A percentile compares a stretch with the other conserved stretches of the same genome.
Conservation (phyloP, 2,888 invertebrate genomes). For the Meteorus colon region DNA sequence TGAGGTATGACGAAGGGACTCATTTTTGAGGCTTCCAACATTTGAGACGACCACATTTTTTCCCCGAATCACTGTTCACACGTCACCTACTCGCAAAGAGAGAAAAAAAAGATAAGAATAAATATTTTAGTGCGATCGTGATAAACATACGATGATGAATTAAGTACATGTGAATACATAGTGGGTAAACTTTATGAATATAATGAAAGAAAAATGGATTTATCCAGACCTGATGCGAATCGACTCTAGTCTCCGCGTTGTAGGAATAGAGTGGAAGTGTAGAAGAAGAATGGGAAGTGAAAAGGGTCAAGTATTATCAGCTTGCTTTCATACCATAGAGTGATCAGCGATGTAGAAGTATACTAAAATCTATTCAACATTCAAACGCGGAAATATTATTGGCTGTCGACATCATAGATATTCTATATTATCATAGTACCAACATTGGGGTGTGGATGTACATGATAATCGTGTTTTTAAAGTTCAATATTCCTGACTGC, state of each 20-base stretch:
- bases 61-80: slow-evolving; percentile 46
- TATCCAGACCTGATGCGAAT: slow-evolving; percentile 41
- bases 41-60: slow-evolving; percentile 72
- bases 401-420: background rate
- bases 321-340: slow-evolving; percentile 46
- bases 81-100: slow-evolving; percentile 49
- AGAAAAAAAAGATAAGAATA: slow-evolving; percentile 16
- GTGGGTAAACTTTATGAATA: slow-evolving; percentile 3
- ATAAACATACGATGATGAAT: background rate
- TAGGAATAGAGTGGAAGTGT: slow-evolving; percentile 62
- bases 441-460: too few relatives aligned
- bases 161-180: background rate
- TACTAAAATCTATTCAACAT: slow-evolving; percentile 26
- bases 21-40: slow-evolving; percentile 72
- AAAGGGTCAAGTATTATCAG: slow-evolving; percentile 48
- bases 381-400: background rate
- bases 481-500: too few relatives aligned
- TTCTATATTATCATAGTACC: too few relatives aligned
- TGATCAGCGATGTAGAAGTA: slow-evolving; percentile 32
- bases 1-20: slow-evolving; percentile 72
- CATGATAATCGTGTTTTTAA: too few relatives aligned
- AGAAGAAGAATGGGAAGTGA: slow-evolving; percentile 31
- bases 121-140: background rate
- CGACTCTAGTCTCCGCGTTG: slow-evolving; percentile 59
- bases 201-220: slow-evolving; percentile 27